Evolutionary conservation across 2,797 vertebrate species (phyloP), one percentile per base, ranked within the genome.

Genomic region (Sardinella longiceps): DNA sequence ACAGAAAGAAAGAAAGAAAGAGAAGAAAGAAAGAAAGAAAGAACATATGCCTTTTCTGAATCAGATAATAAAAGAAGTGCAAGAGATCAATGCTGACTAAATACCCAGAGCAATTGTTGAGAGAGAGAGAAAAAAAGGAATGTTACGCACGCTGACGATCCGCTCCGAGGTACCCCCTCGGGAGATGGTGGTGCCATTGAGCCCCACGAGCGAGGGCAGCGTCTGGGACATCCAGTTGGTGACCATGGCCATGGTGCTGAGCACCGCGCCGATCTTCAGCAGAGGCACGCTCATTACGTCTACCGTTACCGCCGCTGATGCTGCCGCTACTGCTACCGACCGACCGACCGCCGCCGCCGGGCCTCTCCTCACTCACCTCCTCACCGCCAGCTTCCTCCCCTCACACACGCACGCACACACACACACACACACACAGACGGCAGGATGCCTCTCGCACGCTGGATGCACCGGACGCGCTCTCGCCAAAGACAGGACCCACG

Each of bases 171-270:
- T 95, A 86, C 97, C 96, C 77, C 95, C 96, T 81, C 96, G 96
- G 91, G 96, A 96, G 91, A 96, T 89, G 37, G 94, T 95, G 88
- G 97, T 98, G 89, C 96, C 96, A 89, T 98, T 98, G 89, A 98
- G 97, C 90, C 97, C 97, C 90, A 97, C 97, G 60, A 98, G 95
- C 23, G 97, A 97, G 85, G 97, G 97, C 87, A 98, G 94, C 80
- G 97, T 98, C 95, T 98, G 97, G 92, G 97, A 98, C 97, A 98
- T 98, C 97, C 97, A 98, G 95, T 98, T 98, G 92, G 97, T 98
- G 92, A 98, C 97, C 97, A 98, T 98, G 91, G 97, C 97, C 97
- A 98, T 98, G 91, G 97, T 98, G 96, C 97, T 98, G 90, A 98
- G 97, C 95, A 98, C 97, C 83, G 96, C 97, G 90, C 97, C 97